phyloP scores from a whole-genome alignment of 2,797 vertebrate genomes.

The Megalops cyprinoides region DNA sequence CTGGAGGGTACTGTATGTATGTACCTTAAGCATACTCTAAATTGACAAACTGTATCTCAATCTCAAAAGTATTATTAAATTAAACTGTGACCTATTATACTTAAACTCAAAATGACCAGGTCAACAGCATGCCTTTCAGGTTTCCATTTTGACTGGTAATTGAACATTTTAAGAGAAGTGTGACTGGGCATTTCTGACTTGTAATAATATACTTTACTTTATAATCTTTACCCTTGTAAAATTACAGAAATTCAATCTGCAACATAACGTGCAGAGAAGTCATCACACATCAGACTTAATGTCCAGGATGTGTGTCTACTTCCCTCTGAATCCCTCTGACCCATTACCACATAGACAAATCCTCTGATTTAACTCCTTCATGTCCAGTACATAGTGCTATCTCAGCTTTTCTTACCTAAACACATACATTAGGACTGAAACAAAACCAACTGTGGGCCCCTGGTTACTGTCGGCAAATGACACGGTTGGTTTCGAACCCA shows the following conservation, averaged over 20 bases:
- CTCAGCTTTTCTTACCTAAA: too few species aligned
- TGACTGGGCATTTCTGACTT: constrained; percentile 13
- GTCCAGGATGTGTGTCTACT: not conserved
- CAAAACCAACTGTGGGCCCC: too few species aligned
- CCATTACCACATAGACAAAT: not conserved
- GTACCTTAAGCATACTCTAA: too few species aligned
- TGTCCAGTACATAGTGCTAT: too few species aligned
- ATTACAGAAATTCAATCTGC: constrained; percentile 26
- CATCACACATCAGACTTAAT: not conserved
- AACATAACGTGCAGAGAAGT: not conserved
- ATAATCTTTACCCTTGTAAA: constrained; percentile 3
- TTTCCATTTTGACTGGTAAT: not conserved
- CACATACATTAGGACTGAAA: too few species aligned
- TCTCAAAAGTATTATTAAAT: too few species aligned
- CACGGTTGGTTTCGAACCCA: too few species aligned
- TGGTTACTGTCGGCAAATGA: too few species aligned
- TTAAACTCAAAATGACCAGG: too few species aligned
- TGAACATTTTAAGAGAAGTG: not conserved
- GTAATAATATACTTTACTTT: not conserved
- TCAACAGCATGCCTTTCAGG: not conserved
- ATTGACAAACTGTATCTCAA: too few species aligned
- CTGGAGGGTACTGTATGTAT: too few species aligned
- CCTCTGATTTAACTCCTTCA: not conserved
- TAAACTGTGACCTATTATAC: too few species aligned
- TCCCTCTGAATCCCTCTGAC: not conserved